These are phyloP conservation scores for Creontiades dilutus DNA, from an alignment of 2,888 invertebrate species.

Conservation along the genomic window DNA sequence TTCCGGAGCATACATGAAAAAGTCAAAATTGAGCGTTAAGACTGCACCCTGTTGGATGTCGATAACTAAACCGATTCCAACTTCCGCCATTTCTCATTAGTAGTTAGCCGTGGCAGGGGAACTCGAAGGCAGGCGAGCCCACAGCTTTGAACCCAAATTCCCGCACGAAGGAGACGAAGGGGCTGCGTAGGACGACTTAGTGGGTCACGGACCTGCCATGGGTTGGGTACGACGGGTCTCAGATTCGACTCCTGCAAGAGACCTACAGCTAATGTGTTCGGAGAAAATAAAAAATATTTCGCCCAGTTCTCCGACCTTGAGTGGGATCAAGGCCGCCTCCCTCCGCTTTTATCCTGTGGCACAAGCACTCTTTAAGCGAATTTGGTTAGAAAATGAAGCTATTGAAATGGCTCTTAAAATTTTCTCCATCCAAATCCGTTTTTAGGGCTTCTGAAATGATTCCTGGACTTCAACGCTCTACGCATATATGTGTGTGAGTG, in stretches of 20 bases:
- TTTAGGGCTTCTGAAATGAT: no score
- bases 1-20: no score
- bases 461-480: no score
- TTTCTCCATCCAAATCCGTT: no score
- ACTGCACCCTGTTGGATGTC: no score
- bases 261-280: background rate
- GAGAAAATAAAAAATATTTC: slow-evolving; percentile 5
- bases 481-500: no score
- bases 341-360: background rate
- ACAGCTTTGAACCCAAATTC: background rate
- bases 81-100: background rate
- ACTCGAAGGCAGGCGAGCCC: slow-evolving; percentile 33
- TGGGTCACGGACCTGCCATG: slow-evolving; percentile 20
- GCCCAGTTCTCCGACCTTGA: background rate
- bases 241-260: background rate
- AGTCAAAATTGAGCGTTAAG: no score
- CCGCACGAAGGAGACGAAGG: background rate
- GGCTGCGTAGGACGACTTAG: slow-evolving; percentile 39
- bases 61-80: background rate
- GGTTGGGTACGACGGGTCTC: slow-evolving; percentile 4
- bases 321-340: background rate
- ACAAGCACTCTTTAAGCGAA: background rate
- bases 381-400: no score
- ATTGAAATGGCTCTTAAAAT: no score
- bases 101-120: background rate